Evolutionary conservation across 2,113 vertebrate genomes (phyloP).

Genomic region (Emydocephalus ijimae): DNA sequence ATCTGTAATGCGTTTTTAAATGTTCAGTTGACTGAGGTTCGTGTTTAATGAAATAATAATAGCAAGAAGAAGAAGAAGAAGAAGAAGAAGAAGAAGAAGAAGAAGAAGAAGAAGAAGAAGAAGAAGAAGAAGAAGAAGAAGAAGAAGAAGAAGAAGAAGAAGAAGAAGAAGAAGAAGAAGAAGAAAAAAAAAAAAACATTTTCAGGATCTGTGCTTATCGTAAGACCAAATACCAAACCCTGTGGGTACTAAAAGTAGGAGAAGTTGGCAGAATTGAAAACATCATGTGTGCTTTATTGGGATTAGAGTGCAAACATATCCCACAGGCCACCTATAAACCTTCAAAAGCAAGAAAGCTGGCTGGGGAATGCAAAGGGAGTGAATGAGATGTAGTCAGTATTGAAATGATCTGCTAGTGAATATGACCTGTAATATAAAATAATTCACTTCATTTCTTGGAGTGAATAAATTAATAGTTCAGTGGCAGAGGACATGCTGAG

Average conservation of each 20-base stretch:
- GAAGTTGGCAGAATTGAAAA: not conserved
- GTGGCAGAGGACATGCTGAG: not conserved
- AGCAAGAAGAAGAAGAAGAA: too few species aligned
- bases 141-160: too few species aligned
- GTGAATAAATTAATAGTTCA: not conserved
- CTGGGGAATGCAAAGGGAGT: not conserved
- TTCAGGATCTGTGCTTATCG: not conserved
- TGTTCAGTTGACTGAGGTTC: too few species aligned
- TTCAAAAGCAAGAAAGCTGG: not conserved
- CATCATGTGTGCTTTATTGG: not conserved
- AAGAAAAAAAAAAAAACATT: not conserved
- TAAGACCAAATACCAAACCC: not conserved
- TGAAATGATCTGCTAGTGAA: not conserved
- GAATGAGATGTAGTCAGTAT: not conserved
- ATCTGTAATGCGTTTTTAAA: too few species aligned
- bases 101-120: too few species aligned
- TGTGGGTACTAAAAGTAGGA: not conserved
- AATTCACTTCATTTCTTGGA: not conserved
- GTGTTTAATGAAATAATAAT: too few species aligned
- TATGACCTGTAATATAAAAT: not conserved
- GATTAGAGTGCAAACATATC: not conserved
- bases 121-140: too few species aligned
- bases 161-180: too few species aligned
- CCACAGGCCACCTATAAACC: not conserved
- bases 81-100: too few species aligned